Evolutionary conservation across 2,797 vertebrate species (phyloP), one percentile per base, ranked within the genome.

Genomic region (Microtus obscurus): DNA sequence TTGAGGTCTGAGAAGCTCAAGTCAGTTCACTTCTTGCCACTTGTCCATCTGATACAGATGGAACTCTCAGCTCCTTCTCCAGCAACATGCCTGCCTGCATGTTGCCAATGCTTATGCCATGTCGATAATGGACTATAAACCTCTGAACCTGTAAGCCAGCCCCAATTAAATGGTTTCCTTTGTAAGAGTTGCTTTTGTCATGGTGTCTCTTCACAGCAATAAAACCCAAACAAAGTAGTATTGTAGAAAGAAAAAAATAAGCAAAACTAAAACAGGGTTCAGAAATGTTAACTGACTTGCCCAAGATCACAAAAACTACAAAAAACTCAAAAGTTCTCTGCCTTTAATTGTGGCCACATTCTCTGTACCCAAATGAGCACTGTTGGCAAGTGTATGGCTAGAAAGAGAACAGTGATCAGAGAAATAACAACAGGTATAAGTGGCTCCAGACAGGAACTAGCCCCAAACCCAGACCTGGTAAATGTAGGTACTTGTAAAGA

Each of bases 361-460:
- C 92, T 48, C 45, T 3, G 37, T 63, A 40, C 67, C 13, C 34
- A 43, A 19, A n/a, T 14, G n/a, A 48, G 89, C 5, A 4, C 10
- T 1, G 0, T n/a, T 43, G 63, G 27, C 4, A 29, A 71, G 34
- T 7, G 4, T 8, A 6, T 9, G 34, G 45, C 45, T 10, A 4
- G 14, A 80, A 40, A 53, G 67, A 31, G 27, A 77, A 5, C 0
- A 29, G 37, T 12, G 19, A 40, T 31, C 1, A 78, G 25, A 19
- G 48, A 29, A 45, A 19, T 1, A 45, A 16, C 34, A 31, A 40
- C 2, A 61, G 12, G 63, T 21, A 31, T 21, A 37, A 40, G 76
- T 27, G 16, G 59, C 25, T 25, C 34, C 21, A 48, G 59, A 21
- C 34, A 27, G 65, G 40, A n/a, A 12, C 87, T 43, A 78, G 31